These are phyloP conservation scores for Sitophilus oryzae DNA, from an alignment of 1,140 invertebrate genomes.

Conservation along the genomic window DNA sequence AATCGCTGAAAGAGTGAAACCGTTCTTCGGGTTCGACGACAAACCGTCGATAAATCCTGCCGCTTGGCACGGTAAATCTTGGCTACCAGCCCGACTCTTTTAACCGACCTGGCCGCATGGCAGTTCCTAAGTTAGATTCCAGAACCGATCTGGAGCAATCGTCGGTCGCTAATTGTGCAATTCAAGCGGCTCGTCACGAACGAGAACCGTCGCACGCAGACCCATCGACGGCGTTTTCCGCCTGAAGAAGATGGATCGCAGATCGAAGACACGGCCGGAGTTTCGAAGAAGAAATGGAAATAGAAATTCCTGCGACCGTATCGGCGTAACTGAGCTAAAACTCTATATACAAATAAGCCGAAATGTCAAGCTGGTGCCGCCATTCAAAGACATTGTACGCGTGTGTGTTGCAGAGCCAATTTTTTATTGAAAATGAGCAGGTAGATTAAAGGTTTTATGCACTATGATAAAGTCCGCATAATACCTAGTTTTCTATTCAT, in stretches of 20 bases:
- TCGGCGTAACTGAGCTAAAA: background rate
- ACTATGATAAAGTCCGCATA: too few species aligned
- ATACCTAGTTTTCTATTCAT: too few species aligned
- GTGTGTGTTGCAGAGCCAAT: too few species aligned
- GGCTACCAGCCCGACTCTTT: too few species aligned
- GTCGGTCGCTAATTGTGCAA: background rate
- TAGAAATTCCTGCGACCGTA: background rate
- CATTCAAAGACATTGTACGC: too few species aligned
- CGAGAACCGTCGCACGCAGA: too few species aligned
- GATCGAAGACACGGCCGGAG: too few species aligned
- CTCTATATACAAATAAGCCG: background rate
- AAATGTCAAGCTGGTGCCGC: background rate
- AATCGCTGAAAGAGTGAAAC: background rate
- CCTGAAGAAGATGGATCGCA: background rate
- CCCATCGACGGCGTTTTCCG: background rate
- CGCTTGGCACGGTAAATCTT: background rate
- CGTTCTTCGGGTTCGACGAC: background rate
- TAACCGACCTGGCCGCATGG: background rate
- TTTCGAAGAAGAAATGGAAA: too few species aligned
- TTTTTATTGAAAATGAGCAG: too few species aligned
- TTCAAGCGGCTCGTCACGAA: background rate
- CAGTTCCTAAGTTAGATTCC: background rate
- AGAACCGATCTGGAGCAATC: background rate
- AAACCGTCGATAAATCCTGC: background rate
- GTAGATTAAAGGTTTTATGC: too few species aligned